Base-by-base conservation (phyloP, 2,888 invertebrate genomes). In the Ecdyonurus torrentis region DNA sequence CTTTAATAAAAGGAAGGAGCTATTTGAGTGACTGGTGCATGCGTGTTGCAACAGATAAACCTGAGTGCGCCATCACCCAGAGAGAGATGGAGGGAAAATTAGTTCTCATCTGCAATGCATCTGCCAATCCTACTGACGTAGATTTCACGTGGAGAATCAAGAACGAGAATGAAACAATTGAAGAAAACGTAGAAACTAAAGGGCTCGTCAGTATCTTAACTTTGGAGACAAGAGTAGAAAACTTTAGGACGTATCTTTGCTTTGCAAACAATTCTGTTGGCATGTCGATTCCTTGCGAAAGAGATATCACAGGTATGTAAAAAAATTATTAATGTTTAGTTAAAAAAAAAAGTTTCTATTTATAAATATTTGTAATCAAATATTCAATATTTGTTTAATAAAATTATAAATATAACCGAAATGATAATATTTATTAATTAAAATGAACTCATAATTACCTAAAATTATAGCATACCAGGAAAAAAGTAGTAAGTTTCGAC, bases 211-310 rank as follows among this genome's bases (percentile, higher is more conserved):
- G 83, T 69, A 82, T 80, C 73, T 80, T 92, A 65, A 77, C 80
- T 25, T 76, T 87, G 65, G 83, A 84, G 69, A 77, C 80, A 5
- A 76, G 78, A 62, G 77, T 81, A 52, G 83, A 83, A 69, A 82
- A 82, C 69, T 79, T 80, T 68, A 81, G 91, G 64, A 91, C 89
- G 2, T 94, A 93, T 74, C 80, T 87, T 63, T 94, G 94, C 74
- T 81, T 83, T 69, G 91, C 89, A 23, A 91, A 88, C 74, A 94
- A 94, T 77, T 80, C 85, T 2, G 88, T 91, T 18, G 93, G 92
- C 62, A 71, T 74, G 52, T 80, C 79, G 23, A 74, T 74, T 37
- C 75, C 79, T 1, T 82, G 82, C 67, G 79, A 78, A 65, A 74
- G 77, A 52, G 77, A 77, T 68, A 76, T 81, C 50, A 75, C 78